Evolutionary conservation across 2,797 vertebrate genomes (phyloP), one percentile per base, ranked within the genome.

Genomic region (Emys orbicularis): DNA sequence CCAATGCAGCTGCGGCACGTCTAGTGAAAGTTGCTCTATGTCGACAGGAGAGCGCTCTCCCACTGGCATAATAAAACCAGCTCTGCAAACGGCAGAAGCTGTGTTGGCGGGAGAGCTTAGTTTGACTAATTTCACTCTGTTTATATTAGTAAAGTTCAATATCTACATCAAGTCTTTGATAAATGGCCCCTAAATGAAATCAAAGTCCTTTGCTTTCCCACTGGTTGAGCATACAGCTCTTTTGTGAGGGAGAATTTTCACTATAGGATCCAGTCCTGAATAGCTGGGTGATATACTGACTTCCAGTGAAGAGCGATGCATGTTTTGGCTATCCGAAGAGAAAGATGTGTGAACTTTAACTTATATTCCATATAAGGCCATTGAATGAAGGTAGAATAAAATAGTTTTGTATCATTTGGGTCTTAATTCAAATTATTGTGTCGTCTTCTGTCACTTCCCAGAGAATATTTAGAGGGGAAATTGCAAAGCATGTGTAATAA

Each of bases 351-450:
- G 1, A 90, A 65, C 89, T 65, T 27, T 3, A 83, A 12, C 10
- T 92, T 85, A 8, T 0, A 0, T 79, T 91, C 52, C 53, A 65
- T 93, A 8, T n/a, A 68, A 74, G 72, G 7, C 68, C 52, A 80
- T 1, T 81, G 34, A 90, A 81, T 61, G 61, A 84, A 79, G 16
- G 16, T 34, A 90, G 74, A 86, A 56, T 49, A 16, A 44, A 8
- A 27, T 34, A 50, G 74, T 47, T 31, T 6, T 49, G 8, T 57
- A 54, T 49, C 83, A 34, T 53, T 59, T 10, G 74, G 65, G 7
- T 86, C 44, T 61, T 31, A 6, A 4, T 92, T 93, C 81, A 16
- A 84, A 92, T 93, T 94, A 54, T 87, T 94, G 61, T 96, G 50
- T 4, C 84, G 90, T 49, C 41, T 91, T 95, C 31, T 81, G 2